Conservation (phyloP, 2,113 vertebrate genomes). For the Scytalopus superciliaris region DNA sequence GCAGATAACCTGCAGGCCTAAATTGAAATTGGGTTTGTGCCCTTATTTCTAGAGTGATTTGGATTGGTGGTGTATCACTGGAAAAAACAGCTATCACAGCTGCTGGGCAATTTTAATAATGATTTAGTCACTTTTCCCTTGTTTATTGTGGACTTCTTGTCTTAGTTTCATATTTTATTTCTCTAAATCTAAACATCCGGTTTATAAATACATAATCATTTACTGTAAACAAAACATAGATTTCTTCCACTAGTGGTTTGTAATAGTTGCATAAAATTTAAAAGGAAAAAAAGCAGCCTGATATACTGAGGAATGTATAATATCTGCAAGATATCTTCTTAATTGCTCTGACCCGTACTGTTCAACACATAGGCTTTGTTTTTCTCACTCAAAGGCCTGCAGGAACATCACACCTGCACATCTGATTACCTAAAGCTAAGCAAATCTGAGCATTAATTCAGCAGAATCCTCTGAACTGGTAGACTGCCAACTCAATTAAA, state of each 20-base stretch:
- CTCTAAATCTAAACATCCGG: not conserved
- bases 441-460: not conserved
- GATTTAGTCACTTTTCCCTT: not conserved
- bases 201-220: not conserved
- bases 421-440: not conserved
- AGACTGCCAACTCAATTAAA: constrained; percentile 4
- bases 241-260: not conserved
- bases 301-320: not conserved
- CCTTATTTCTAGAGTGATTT: not conserved
- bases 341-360: not conserved
- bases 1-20: not conserved
- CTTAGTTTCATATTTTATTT: not conserved
- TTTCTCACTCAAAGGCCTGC: not conserved
- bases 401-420: not conserved
- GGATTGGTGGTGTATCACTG: not conserved
- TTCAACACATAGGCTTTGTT: not conserved
- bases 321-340: not conserved
- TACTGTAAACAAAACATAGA: not conserved
- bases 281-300: not conserved
- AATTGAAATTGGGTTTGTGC: constrained; percentile 7
- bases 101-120: not conserved
- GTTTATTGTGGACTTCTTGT: not conserved
- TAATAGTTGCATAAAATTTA: not conserved
- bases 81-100: not conserved
- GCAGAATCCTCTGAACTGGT: not conserved